Base-by-base conservation (phyloP, 2,113 vertebrate genomes). In the Gavialis gangeticus region DNA sequence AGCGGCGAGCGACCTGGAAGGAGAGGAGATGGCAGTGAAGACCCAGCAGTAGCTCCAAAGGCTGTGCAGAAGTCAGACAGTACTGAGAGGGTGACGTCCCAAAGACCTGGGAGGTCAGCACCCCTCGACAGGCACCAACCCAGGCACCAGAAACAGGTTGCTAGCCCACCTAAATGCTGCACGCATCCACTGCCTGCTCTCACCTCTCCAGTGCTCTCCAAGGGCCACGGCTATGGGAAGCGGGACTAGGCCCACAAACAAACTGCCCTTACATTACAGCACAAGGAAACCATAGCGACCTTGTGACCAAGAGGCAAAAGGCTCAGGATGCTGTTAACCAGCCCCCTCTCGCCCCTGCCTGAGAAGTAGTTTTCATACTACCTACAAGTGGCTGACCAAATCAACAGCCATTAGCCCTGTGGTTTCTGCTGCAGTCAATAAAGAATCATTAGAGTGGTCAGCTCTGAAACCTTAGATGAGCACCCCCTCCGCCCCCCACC, bases 1-100 rank as follows among this genome's bases (percentile, higher is more conserved):
- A 99, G 79, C 99, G 99, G 12, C 99, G 98, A 21, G 99, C 99
- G 66, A 99, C 99, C 99, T 99, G 86, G 2, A 11, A 77, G 81
- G 56, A 88, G 34, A 96, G 56, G 77, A n/a, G 79, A 84, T 12
- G 67, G 54, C 64, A 58, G 93, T 87, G 84, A 79, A 67, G 75
- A 82, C 84, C 64, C 13, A 13, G 46, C 18, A 37, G 22, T 13
- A 57, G 15, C 62, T 77, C 63, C 27, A 37, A 62, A 19, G 84
- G 22, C 19, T 73, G 34, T 73, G 34, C 69, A 21, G 24, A 34
- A 28, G 82, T 10, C 8, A 64, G n/a, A n/a, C 24, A 17, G 12
- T 66, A 73, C 69, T 37, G 30, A 73, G 21, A 73, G 19, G 34
- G 12, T 46, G 46, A 46, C 19, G 7, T 22, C 3, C 69, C 34